These are phyloP conservation scores for Acipenser oxyrinchus DNA, from an alignment of 2,797 vertebrate species.

Conservation along the genomic window DNA sequence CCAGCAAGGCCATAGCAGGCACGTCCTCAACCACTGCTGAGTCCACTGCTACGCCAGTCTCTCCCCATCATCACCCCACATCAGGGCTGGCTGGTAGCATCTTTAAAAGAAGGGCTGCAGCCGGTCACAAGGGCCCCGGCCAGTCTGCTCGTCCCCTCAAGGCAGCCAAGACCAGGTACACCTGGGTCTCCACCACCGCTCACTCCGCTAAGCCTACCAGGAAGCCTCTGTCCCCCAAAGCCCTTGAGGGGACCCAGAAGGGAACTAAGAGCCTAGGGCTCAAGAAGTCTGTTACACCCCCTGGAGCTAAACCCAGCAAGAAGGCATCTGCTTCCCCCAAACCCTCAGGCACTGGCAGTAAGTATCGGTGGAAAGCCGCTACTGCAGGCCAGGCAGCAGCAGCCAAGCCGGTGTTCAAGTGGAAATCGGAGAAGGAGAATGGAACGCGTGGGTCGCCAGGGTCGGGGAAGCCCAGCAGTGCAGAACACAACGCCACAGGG, in stretches of 20 bases:
- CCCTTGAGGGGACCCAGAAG: constrained; percentile 31
- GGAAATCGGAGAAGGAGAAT: constrained; percentile 53
- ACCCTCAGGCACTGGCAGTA: constrained; percentile 43
- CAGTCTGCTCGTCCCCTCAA: constrained; percentile 30
- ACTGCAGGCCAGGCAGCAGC: constrained; percentile 25
- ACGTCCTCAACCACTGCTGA: background rate
- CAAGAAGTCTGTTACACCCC: constrained; percentile 21
- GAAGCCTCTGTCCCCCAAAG: constrained; percentile 54
- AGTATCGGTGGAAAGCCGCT: constrained; percentile 81
- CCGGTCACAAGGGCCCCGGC: constrained; percentile 12
- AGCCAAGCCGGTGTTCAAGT: constrained; percentile 61
- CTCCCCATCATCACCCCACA: constrained; percentile 3
- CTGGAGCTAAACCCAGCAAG: constrained; percentile 48
- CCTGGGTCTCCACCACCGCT: constrained; percentile 71
- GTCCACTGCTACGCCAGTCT: constrained; percentile 32
- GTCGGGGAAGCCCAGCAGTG: background rate
- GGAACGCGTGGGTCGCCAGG: constrained; percentile 28
- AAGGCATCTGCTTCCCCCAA: background rate
- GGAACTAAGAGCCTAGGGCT: constrained; percentile 34
- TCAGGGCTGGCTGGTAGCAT: too few relatives aligned
- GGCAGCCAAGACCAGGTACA: constrained; percentile 70
- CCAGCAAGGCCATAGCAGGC: constrained; percentile 2
- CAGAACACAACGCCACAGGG: background rate
- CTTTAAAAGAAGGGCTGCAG: constrained; percentile 2
- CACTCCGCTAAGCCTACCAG: constrained; percentile 41